These are phyloP conservation scores for Neoarius graeffei DNA, from an alignment of 2,113 vertebrate species.

Conservation along the genomic window DNA sequence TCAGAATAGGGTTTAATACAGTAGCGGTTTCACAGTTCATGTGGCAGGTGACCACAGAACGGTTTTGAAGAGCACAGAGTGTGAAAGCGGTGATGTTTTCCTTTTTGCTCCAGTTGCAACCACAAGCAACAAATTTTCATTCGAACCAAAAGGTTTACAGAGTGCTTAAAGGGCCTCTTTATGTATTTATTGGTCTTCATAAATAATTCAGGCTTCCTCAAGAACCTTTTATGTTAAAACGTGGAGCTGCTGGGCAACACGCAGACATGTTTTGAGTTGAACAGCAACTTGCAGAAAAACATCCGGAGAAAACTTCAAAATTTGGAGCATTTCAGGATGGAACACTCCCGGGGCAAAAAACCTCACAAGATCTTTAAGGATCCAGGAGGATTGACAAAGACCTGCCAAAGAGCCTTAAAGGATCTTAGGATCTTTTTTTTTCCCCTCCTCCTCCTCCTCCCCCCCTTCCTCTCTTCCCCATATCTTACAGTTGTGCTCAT, in stretches of 20 bases:
- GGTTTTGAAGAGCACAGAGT: background rate
- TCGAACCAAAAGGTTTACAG: background rate
- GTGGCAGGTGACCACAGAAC: background rate
- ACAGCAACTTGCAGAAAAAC: background rate
- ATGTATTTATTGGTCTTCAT: background rate
- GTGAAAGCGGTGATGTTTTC: background rate
- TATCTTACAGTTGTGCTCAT: too few relatives aligned
- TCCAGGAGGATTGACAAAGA: too few relatives aligned
- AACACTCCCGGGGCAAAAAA: too few relatives aligned
- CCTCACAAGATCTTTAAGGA: too few relatives aligned
- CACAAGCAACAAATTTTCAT: background rate
- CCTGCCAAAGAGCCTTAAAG: too few relatives aligned
- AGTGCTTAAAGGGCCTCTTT: background rate
- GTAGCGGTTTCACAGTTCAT: background rate
- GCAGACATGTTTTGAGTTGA: background rate
- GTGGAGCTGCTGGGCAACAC: background rate
- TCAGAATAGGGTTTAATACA: background rate
- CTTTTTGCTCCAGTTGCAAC: background rate
- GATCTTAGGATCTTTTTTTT: too few relatives aligned
- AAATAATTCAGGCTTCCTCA: slow-evolving; percentile 3
- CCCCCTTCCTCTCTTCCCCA: too few relatives aligned
- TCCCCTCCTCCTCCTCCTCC: too few relatives aligned
- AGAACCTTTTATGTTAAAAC: background rate
- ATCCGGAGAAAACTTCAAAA: background rate
- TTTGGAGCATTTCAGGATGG: background rate